Conservation (phyloP, 2,888 invertebrate genomes). For the Rhorus exstirpatorius region DNA sequence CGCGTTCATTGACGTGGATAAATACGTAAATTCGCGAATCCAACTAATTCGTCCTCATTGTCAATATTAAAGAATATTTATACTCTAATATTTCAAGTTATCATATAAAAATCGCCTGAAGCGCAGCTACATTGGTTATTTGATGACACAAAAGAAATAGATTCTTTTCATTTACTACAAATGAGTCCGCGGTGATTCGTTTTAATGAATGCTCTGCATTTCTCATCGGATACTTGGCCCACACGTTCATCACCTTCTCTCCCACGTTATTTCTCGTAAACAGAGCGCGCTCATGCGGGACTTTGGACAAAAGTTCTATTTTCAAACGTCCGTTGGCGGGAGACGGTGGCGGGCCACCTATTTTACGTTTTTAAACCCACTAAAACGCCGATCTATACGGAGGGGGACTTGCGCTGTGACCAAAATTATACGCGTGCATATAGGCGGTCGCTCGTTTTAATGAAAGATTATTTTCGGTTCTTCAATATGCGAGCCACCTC, state of each 20-base stretch:
- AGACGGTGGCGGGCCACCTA: slow-evolving; percentile 69
- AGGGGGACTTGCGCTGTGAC: slow-evolving; percentile 47
- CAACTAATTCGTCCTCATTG: background rate
- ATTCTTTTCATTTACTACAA: background rate
- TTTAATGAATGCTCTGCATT: slow-evolving; percentile 13
- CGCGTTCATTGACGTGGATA: slow-evolving; percentile 3
- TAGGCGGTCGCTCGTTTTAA: slow-evolving; percentile 60
- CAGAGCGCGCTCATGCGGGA: slow-evolving; percentile 19
- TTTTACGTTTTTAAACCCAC: slow-evolving; percentile 76
- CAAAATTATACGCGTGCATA: slow-evolving; percentile 54
- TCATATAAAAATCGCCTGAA: background rate
- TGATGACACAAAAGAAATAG: background rate
- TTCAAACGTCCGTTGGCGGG: slow-evolving; percentile 36
- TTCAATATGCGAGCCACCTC: slow-evolving; percentile 60
- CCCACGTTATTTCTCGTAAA: slow-evolving; percentile 55
- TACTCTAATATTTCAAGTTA: background rate
- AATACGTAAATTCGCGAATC: background rate
- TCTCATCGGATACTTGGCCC: slow-evolving; percentile 36
- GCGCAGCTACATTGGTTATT: background rate
- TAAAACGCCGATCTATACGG: slow-evolving; percentile 75
- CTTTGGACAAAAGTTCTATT: slow-evolving; percentile 60
- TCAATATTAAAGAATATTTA: background rate
- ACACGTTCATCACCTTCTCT: slow-evolving; percentile 44
- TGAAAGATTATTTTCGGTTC: slow-evolving; percentile 75
- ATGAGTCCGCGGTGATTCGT: background rate